A percentile compares a stretch with the other conserved stretches of the same genome.
phyloP scores from a whole-genome alignment of 2,888 invertebrate species.

The Amorpha juglandis region DNA sequence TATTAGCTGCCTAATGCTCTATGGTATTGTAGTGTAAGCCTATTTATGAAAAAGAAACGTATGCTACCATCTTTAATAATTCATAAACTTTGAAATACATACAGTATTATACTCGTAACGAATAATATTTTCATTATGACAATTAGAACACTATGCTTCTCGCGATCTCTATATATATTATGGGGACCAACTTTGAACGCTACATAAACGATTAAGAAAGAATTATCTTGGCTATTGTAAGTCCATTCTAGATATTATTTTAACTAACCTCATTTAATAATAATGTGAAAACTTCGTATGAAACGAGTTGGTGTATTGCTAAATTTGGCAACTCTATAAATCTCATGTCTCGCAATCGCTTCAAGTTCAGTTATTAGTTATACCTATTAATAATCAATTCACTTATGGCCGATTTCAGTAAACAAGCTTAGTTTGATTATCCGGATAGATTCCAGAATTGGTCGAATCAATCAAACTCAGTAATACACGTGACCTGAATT shows the following conservation, averaged over 20 bases:
- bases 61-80: too few species aligned
- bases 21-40: too few species aligned
- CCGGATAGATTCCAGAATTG: too few species aligned
- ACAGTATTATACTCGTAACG: background rate
- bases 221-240: slow-evolving; percentile 2
- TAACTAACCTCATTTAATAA: background rate
- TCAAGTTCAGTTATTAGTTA: too few species aligned
- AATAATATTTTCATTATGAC: background rate
- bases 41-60: too few species aligned
- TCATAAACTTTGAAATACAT: background rate
- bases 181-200: background rate
- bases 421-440: too few species aligned
- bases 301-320: background rate
- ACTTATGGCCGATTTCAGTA: too few species aligned
- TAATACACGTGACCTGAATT: too few species aligned
- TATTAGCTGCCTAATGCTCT: background rate
- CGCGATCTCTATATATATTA: background rate
- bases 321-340: background rate
- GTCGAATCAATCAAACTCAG: too few species aligned
- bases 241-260: background rate
- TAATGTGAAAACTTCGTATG: background rate
- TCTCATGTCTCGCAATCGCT: background rate
- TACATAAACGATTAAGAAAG: background rate
- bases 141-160: background rate
- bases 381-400: background rate